Base-by-base conservation (phyloP, 2,888 invertebrate species). In the Agriopis leucophaearia region DNA sequence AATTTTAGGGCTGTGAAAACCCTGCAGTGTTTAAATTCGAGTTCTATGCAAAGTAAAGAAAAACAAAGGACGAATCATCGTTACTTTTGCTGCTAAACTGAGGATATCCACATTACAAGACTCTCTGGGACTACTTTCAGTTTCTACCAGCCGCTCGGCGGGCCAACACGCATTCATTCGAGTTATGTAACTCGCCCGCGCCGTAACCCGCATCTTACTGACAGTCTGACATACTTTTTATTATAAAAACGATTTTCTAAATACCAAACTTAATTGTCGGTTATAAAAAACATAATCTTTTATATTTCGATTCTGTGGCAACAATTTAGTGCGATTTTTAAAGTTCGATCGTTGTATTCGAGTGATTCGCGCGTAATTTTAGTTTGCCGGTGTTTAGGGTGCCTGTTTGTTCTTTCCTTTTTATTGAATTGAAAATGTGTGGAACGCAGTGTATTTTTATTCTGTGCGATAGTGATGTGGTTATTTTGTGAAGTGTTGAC, bases 41-140 rank as follows among this genome's bases (percentile, higher is more conserved):
- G 10, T 47, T 47, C 35, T 12, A 42, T 5, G 40, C 55, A 15
- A 56, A 51, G n/a, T 60, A 64, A 58, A 50, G 16, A 68, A 56
- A n/a, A 71, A 74, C 71, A 73, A 71, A 75, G 71, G 71, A 72
- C 72, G 57, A 45, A 27, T 47, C 42, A 55, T 64, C 36, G 56
- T 42, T 36, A 51, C 56, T 66, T 65, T 66, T 61, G 71, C 63
- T 42, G 58, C 44, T 54, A 61, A 67, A 55, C 63, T 62, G 62
- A 71, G 72, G 71, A 71, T 74, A 70, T 52, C 54, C 69, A 70
- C 63, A 52, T 64, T 45, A 45, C 62, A 66, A 67, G 64, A 75
- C 74, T 71, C 56, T 50, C 62, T 52, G 64, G 78, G 76, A 80
- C 80, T 85, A 92, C 93, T 93, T 92, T 93, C 92, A 93, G 93